A percentile compares a stretch with the other conserved stretches of the same genome.
phyloP scores from a whole-genome alignment of 2,888 invertebrate genomes.

The Scaptomyza reducta region DNA sequence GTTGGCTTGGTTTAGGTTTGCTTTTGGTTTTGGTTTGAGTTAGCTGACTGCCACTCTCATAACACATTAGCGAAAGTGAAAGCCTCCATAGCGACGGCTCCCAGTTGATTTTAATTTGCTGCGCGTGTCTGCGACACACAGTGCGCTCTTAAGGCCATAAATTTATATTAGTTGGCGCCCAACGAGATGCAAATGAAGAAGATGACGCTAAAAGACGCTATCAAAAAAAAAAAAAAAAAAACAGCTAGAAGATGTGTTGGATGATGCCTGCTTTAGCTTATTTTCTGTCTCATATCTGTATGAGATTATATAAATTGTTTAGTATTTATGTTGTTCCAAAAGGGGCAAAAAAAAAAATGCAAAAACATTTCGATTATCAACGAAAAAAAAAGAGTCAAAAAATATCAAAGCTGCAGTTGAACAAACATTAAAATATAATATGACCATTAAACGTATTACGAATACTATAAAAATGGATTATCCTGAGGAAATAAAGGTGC shows the following conservation, averaged over 20 bases:
- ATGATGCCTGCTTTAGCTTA: constrained; percentile 20
- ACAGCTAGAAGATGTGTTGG: constrained; percentile 11
- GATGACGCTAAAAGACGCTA: constrained; percentile 34
- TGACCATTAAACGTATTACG: not conserved
- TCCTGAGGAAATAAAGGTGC: not conserved
- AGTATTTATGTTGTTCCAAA: constrained; percentile 34
- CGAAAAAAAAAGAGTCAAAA: not conserved
- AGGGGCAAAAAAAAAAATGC: constrained; percentile 9
- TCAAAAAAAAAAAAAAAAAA: constrained; percentile 9
- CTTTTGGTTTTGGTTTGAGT: constrained; percentile 15
- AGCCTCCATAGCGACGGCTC: constrained; percentile 80
- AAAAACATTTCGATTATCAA: constrained; percentile 15
- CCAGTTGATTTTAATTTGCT: constrained; percentile 80
- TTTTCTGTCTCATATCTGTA: constrained; percentile 27
- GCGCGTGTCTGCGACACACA: constrained; percentile 71
- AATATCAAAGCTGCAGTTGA: not conserved
- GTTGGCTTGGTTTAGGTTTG: constrained; percentile 16
- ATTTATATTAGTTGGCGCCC: constrained; percentile 69
- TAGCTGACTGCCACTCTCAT: constrained; percentile 65
- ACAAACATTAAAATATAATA: not conserved
- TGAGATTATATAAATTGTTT: constrained; percentile 45
- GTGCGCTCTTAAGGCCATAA: constrained; percentile 65
- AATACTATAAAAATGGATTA: not conserved
- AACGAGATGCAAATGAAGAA: constrained; percentile 48
- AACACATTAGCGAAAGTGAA: constrained; percentile 80